Evolutionary conservation across 2,888 invertebrate genomes (phyloP).

Genomic region (Cosmia trapezina): DNA sequence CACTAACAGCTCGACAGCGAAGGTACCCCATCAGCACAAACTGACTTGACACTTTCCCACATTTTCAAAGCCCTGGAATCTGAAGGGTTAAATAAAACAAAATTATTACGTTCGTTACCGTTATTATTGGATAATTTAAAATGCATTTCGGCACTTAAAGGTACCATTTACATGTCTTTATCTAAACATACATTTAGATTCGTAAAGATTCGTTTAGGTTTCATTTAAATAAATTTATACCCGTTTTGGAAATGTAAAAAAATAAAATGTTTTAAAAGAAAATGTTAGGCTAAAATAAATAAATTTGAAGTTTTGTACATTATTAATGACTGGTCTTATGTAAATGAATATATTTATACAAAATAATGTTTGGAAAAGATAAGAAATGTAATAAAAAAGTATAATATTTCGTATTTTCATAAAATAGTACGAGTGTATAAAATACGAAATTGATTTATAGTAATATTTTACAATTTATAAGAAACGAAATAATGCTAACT

Average conservation of each 20-base stretch:
- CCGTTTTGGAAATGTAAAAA: constrained; percentile 68
- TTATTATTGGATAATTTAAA: constrained; percentile 85
- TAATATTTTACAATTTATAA: not conserved
- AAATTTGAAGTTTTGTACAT: constrained; percentile 33
- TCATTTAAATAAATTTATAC: constrained; percentile 68
- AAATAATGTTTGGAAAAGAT: not conserved
- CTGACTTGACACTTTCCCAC: too few relatives aligned
- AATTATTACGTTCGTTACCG: constrained; percentile 67
- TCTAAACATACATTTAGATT: constrained; percentile 83
- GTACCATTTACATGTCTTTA: constrained; percentile 79
- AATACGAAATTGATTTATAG: not conserved
- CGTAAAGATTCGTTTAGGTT: constrained; percentile 69
- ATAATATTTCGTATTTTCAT: not conserved
- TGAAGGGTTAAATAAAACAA: constrained; percentile 70
- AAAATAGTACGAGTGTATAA: not conserved
- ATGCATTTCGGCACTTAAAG: constrained; percentile 80
- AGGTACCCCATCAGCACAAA: too few relatives aligned
- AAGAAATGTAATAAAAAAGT: not conserved
- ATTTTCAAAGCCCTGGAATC: too few relatives aligned
- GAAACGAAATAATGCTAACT: not conserved
- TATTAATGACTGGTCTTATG: constrained; percentile 1
- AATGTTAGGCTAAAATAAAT: constrained; percentile 39
- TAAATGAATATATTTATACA: constrained; percentile 9
- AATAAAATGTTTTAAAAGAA: constrained; percentile 50
- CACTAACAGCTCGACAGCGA: not conserved